Percentiles rank a stretch among this genome's conserved stretches.
phyloP scores from a whole-genome alignment of 2,888 invertebrate genomes.

The Hoplodrina blanda region DNA sequence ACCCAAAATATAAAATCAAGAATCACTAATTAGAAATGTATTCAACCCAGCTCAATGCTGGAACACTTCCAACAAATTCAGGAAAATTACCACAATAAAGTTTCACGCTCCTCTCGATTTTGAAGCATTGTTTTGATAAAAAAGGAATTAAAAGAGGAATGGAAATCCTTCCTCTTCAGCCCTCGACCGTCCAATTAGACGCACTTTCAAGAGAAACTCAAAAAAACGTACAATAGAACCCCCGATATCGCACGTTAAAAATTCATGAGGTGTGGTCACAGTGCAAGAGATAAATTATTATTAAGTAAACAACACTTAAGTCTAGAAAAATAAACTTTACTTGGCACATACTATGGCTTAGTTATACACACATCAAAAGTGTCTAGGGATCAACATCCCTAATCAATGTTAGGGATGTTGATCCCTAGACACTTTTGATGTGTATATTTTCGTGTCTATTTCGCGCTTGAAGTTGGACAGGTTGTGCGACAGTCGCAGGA shows the following conservation, averaged over 20 bases:
- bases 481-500: no score
- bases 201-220: slow-evolving; percentile 77
- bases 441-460: no score
- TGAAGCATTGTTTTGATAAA: slow-evolving; percentile 60
- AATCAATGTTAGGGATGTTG: no score
- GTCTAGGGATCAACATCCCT: no score
- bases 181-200: slow-evolving; percentile 83
- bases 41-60: slow-evolving; percentile 12
- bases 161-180: slow-evolving; percentile 73
- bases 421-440: no score
- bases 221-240: slow-evolving; percentile 82
- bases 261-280: slow-evolving; percentile 71
- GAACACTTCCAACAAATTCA: slow-evolving; percentile 20
- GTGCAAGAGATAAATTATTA: slow-evolving; percentile 50
- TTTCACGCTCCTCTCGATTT: slow-evolving; percentile 43
- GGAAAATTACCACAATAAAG: slow-evolving; percentile 46
- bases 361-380: no score
- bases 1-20: neutral
- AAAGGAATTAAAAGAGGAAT: slow-evolving; percentile 64
- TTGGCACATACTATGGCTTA: no score
- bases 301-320: neutral
- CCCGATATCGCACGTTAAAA: slow-evolving; percentile 84
- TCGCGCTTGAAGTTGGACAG: no score
- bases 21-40: slow-evolving; percentile 4
- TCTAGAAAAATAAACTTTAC: neutral